Evolutionary conservation across 1,140 invertebrate genomes (phyloP), one percentile per base, ranked within the genome.

Genomic region (Trichoplusia ni): DNA sequence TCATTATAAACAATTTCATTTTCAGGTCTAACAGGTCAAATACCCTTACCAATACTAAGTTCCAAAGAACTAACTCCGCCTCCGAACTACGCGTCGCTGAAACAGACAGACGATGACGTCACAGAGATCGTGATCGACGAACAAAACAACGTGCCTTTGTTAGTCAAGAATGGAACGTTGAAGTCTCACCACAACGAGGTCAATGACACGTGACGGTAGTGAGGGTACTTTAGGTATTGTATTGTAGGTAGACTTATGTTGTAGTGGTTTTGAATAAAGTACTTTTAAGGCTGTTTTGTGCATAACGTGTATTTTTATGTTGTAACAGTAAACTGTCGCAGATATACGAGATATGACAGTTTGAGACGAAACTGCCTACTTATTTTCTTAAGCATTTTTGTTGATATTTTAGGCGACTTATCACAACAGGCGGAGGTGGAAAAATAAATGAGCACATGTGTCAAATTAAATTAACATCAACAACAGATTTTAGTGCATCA

Each of bases 11-110:
- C n/a, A 27, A 25, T 23, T 40, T 65, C 67, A 53, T 72, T 1
- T 74, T 76, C 53, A 90, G 87, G 82, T 61, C 69, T 90, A 6
- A 87, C 87, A 0, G 75, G 79, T 4, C 79, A 83, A 64, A 82
- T 84, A 14, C 62, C 83, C 0, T 23, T 89, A 42, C 68, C 77
- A 4, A 56, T 79, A 19, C 59, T 86, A 18, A 78, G 59, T 8
- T 59, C 29, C 6, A 38, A 67, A 67, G 29, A 63, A 38, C 11
- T 53, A 42, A 80, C 82, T 0, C 82, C 85, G 1, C 85, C 84
- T 8, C 85, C 84, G 0, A 80, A 76, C 0, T 90, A 88, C 63
- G 73, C 73, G 0, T 78, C 82, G 0, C 25, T 88, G 4, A 61
- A 67, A 25, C 78, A 80, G 37, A 27, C 44, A 0, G 82, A 86